A percentile compares a stretch with the other conserved stretches of the same genome.
These are phyloP conservation scores for Temnothorax rugatulus DNA, from an alignment of 2,888 invertebrate genomes.

Conservation along the genomic window DNA sequence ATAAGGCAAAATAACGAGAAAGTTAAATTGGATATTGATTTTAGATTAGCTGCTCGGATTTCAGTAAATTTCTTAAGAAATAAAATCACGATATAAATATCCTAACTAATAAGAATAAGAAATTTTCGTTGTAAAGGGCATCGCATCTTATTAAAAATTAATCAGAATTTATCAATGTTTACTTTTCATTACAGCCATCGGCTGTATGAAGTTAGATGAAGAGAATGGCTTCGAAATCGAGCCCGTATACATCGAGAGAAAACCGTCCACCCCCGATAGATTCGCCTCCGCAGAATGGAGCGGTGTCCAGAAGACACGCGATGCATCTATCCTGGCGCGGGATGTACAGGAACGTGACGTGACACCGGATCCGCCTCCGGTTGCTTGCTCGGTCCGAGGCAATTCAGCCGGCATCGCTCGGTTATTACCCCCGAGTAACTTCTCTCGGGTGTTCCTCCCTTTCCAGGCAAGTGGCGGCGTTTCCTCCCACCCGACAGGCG, in stretches of 20 bases:
- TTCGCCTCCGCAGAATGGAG: constrained; percentile 18
- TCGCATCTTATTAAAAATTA: neutral
- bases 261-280: neutral
- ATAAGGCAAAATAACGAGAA: neutral
- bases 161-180: neutral
- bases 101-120: neutral
- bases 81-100: neutral
- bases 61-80: neutral
- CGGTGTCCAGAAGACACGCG: constrained; percentile 66
- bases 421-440: constrained; percentile 72
- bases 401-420: constrained; percentile 71
- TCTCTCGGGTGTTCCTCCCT: constrained; percentile 70
- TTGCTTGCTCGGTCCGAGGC: constrained; percentile 71
- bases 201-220: neutral
- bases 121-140: neutral
- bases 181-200: neutral
- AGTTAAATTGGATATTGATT: constrained; percentile 35
- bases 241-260: neutral
- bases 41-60: constrained; percentile 1
- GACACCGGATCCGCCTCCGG: constrained; percentile 79
- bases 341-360: constrained; percentile 74
- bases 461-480: constrained; percentile 36
- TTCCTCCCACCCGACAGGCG: constrained; percentile 42
- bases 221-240: neutral
- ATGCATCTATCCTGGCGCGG: constrained; percentile 64